These are phyloP conservation scores for Oxyscelio sp. DNA, from an alignment of 2,888 invertebrate genomes.

Conservation along the genomic window DNA sequence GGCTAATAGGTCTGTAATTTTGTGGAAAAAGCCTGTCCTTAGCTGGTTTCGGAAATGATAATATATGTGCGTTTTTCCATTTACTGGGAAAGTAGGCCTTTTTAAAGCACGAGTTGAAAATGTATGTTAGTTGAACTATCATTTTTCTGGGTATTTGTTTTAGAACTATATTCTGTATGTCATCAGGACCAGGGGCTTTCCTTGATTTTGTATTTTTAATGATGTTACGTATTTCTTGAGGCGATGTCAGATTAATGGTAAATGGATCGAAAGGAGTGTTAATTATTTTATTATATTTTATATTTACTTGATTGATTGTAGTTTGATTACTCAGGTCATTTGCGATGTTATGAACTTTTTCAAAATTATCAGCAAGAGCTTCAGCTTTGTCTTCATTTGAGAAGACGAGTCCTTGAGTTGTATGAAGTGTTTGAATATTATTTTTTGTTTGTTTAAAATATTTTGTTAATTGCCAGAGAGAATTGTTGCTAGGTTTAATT, in stretches of 20 bases:
- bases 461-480: conserved; percentile 15
- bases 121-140: conserved; percentile 5
- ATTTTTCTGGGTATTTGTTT: conserved; percentile 16
- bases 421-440: not conserved
- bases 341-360: conserved; percentile 8
- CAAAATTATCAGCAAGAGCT: not conserved
- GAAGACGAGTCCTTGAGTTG: not conserved
- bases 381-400: not conserved
- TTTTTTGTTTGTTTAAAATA: not conserved
- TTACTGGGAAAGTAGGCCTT: conserved; percentile 10
- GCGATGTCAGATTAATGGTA: not conserved
- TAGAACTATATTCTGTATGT: conserved; percentile 4
- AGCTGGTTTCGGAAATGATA: conserved; percentile 74
- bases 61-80: conserved; percentile 34
- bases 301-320: not conserved
- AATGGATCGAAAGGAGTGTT: too few species aligned
- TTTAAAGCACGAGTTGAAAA: conserved; percentile 22
- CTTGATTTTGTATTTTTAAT: conserved; percentile 15
- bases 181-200: conserved; percentile 29
- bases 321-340: not conserved
- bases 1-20: conserved; percentile 61
- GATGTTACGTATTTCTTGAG: conserved; percentile 10
- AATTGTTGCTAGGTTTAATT: not conserved
- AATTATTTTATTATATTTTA: not conserved
- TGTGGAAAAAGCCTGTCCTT: conserved; percentile 64